Evolutionary conservation across 2,113 vertebrate species (phyloP), one percentile per base, ranked within the genome.

Genomic region (Dolichallabes microphthalmus): DNA sequence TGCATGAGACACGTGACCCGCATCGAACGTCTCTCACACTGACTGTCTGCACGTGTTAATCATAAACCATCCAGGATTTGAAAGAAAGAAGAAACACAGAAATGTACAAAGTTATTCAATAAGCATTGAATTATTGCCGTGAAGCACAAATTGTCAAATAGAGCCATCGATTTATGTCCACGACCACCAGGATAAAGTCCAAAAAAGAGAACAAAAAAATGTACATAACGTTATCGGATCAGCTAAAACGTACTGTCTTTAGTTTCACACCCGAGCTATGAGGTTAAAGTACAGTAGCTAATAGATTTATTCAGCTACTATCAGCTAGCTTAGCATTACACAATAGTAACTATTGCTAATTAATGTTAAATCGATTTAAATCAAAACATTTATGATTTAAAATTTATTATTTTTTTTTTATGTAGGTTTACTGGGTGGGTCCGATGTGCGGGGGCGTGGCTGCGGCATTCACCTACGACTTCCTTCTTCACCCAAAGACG

Each of bases 391-490:
- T 13, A 45, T 57, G 22, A 2, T 22, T 0, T 66, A 11, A 20
- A 63, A 2, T 79, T 73, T 20, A 79, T 61, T n/a, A 0, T 32
- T 82, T 30, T 79, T 76, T n/a, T 71, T 60, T 19, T 19, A 50
- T 82, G 14, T 86, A 95, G 95, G 95, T 95, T 92, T 95, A 94
- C 91, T 95, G 95, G 95, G 94, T 95, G 85, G 95, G 94, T n/a
- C 95, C 95, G 0, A 94, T 95, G 93, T 94, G 92, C 0, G 95
- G 94, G 0, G 95, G 94, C 0, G 92, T 95, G 4, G 93, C 92
- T 0, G 94, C 94, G 0, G 94, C 94, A 25, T 91, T 99, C n/a
- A 91, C 97, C 63, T 99, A 99, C 0, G 98, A 99, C 88, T 99
- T 98, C 91, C 91, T 99, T 91, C 95, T 99, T 83, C 96, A 93